Percentiles rank a stretch among this genome's conserved stretches.
Conservation (phyloP, 2,797 vertebrate species). For the Dicrostonyx torquatus region DNA sequence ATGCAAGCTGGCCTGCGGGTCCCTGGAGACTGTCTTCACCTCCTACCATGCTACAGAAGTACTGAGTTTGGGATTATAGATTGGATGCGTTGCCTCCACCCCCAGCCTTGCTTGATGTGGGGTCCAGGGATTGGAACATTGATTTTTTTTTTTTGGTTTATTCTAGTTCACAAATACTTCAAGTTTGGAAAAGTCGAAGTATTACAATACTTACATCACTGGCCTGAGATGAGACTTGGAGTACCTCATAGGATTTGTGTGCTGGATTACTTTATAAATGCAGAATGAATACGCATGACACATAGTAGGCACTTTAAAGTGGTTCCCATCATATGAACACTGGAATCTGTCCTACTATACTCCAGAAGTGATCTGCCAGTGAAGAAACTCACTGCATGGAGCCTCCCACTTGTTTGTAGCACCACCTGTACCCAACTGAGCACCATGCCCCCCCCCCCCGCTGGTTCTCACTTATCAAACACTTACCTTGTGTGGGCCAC, state of each 20-base stretch:
- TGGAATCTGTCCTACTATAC: too few species aligned
- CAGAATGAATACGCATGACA: not conserved
- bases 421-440: not conserved
- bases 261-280: not conserved
- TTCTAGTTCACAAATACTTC: too few species aligned
- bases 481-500: not conserved
- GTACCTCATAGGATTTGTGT: not conserved
- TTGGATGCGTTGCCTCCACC: not conserved
- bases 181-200: slow-evolving; percentile 2
- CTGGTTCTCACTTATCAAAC: slow-evolving; percentile 41
- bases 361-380: not conserved
- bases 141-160: too few species aligned
- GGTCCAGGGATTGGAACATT: not conserved
- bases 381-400: not conserved
- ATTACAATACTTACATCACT: not conserved
- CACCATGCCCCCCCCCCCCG: not conserved
- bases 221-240: slow-evolving; percentile 13
- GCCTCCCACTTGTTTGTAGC: not conserved
- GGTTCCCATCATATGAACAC: not conserved
- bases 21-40: not conserved
- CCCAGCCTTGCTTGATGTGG: not conserved
- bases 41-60: not conserved
- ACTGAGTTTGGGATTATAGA: not conserved
- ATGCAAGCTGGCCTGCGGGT: not conserved
- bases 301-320: not conserved